Percentiles rank a stretch among this genome's conserved stretches.
These are phyloP conservation scores for Myocastor coypus DNA, from an alignment of 2,113 vertebrate species.

Conservation along the genomic window DNA sequence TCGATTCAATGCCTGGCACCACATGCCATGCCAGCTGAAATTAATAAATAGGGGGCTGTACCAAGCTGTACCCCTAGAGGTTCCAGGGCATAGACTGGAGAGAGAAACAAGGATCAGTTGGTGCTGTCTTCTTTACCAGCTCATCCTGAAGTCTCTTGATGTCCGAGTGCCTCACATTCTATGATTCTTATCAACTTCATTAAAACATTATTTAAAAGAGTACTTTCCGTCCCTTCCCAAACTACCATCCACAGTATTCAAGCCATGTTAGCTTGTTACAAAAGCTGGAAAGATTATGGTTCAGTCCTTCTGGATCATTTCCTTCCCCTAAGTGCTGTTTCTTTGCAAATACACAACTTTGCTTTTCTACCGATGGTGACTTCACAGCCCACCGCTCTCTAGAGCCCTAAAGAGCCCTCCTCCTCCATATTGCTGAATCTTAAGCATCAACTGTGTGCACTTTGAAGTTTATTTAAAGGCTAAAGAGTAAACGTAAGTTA, in stretches of 20 bases:
- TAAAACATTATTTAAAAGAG: constrained; percentile 38
- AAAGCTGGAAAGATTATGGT: not conserved
- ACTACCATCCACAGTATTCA: not conserved
- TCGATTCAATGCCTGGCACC: too few relatives aligned
- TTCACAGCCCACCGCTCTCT: not conserved
- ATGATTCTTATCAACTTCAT: constrained; percentile 16
- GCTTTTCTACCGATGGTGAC: not conserved
- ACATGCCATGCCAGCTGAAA: not conserved
- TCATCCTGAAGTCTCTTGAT: constrained; percentile 18
- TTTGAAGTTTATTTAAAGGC: constrained; percentile 46
- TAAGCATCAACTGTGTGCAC: not conserved
- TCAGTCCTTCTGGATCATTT: not conserved
- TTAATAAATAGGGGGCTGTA: not conserved
- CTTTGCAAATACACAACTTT: not conserved
- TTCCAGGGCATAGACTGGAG: not conserved
- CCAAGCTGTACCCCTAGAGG: not conserved
- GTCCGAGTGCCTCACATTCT: not conserved
- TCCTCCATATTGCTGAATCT: not conserved
- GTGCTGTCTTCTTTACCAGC: not conserved
- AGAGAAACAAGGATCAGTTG: not conserved
- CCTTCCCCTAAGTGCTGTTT: not conserved
- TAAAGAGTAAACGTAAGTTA: not conserved
- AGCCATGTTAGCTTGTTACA: not conserved
- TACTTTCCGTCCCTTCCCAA: not conserved
- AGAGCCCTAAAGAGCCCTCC: not conserved